Evolutionary conservation across 2,113 vertebrate genomes (phyloP).

Genomic region (Chauna torquata): DNA sequence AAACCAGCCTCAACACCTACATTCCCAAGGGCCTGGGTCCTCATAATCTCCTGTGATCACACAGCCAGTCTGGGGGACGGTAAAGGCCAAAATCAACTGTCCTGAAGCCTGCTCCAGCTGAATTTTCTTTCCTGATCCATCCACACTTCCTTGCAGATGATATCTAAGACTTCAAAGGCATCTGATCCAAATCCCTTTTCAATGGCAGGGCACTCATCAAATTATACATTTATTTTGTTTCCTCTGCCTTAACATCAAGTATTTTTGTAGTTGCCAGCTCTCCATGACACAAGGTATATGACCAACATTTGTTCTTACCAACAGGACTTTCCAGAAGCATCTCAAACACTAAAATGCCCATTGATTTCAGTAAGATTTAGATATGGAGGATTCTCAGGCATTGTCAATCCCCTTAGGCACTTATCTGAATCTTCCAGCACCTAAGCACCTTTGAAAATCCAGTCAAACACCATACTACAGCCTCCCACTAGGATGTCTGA

Average conservation of each 20-base stretch:
- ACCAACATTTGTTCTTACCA: not conserved
- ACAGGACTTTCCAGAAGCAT: not conserved
- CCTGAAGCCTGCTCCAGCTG: not conserved
- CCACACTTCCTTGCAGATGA: not conserved
- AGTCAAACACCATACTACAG: not conserved
- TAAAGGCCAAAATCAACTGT: not conserved
- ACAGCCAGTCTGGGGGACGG: not conserved
- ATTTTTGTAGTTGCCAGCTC: not conserved
- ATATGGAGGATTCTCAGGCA: not conserved
- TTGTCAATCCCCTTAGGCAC: not conserved
- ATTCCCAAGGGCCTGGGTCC: not conserved
- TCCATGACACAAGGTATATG: accelerated
- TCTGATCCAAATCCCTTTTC: not conserved
- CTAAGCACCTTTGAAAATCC: conserved; percentile 5
- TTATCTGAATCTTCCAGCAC: not conserved
- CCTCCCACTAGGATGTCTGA: conserved; percentile 24
- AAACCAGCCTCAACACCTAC: not conserved
- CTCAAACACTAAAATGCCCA: not conserved
- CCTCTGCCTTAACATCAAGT: not conserved
- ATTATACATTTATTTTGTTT: not conserved
- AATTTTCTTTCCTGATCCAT: not conserved
- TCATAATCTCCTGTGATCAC: not conserved
- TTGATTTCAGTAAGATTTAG: not conserved
- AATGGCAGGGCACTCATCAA: not conserved
- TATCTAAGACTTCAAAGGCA: not conserved